Evolutionary conservation across 2,888 invertebrate species (phyloP).

Genomic region (Gymnosoma rotundatum): DNA sequence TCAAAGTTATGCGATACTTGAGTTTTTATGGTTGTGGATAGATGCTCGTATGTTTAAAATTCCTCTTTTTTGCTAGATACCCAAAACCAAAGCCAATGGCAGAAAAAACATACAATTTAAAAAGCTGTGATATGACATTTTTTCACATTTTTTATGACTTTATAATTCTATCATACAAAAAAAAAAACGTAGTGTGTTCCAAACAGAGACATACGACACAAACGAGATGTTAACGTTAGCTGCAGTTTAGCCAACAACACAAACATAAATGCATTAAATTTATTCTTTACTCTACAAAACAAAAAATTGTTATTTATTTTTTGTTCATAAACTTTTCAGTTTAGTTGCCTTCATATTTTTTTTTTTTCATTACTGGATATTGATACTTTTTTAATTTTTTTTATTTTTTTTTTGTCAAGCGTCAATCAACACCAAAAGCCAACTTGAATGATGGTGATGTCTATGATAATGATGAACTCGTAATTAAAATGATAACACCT

Average conservation of each 20-base stretch:
- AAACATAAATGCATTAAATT: conserved; percentile 42
- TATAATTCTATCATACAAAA: conserved; percentile 43
- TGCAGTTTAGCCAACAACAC: neutral
- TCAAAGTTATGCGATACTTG: conserved; percentile 45
- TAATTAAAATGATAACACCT: conserved; percentile 71
- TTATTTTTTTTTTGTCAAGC: conserved; percentile 2
- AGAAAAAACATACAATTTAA: conserved; percentile 35
- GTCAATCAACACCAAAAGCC: conserved; percentile 37
- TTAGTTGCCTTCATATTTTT: conserved; percentile 41
- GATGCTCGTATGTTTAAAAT: conserved; percentile 44
- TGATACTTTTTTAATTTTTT: conserved; percentile 16
- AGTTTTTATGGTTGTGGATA: conserved; percentile 41
- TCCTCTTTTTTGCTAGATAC: conserved; percentile 8
- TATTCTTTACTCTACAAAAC: conserved; percentile 23
- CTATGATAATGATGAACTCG: conserved; percentile 57
- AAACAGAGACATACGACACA: conserved; percentile 29
- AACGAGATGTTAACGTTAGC: conserved; percentile 9
- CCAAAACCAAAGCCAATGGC: neutral
- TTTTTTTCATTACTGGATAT: conserved; percentile 60
- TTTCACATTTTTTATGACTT: conserved; percentile 66
- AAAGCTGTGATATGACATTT: conserved; percentile 57
- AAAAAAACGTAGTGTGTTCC: conserved; percentile 27
- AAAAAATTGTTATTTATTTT: conserved; percentile 13
- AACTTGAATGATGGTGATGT: conserved; percentile 26
- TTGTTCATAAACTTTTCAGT: conserved; percentile 36